phyloP scores from a whole-genome alignment of 2,113 vertebrate genomes.

The Electrona antarctica region DNA sequence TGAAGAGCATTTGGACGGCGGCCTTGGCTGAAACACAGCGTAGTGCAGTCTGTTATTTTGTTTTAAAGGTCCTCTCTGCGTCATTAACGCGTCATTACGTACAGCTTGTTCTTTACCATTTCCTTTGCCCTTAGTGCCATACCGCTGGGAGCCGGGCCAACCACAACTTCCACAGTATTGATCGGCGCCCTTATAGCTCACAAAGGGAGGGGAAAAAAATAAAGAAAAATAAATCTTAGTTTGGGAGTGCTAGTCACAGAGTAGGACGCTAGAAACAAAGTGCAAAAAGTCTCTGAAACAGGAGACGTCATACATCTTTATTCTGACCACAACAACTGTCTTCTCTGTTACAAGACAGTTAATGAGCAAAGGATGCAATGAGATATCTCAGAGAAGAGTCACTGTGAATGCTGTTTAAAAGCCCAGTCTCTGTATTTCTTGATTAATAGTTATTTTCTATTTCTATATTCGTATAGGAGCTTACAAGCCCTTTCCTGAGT shows the following conservation, averaged over 20 bases:
- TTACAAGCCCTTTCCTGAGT: background rate
- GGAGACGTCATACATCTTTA: conserved; percentile 1
- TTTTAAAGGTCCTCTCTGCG: background rate
- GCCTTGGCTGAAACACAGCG: conserved; percentile 21
- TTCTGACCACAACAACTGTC: conserved; percentile 2
- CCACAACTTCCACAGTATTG: background rate
- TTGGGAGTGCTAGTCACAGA: background rate
- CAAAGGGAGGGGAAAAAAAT: too few species aligned
- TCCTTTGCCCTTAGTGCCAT: background rate
- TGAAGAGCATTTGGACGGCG: conserved; percentile 7
- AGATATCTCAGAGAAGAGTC: background rate
- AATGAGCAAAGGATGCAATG: background rate
- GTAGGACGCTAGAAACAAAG: conserved; percentile 7
- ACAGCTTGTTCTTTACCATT: too few species aligned
- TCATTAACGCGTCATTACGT: background rate
- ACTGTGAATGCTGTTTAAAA: background rate
- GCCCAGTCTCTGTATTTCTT: background rate
- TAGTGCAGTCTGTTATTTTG: conserved; percentile 12
- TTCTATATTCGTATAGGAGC: conserved; percentile 3
- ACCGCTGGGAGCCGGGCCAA: background rate
- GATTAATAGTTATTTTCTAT: background rate
- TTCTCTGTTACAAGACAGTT: background rate
- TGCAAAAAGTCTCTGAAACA: background rate
- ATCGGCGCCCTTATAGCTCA: too few species aligned
- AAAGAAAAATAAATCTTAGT: background rate